phyloP scores from a whole-genome alignment of 2,113 vertebrate genomes.

The Grammomys surdaster region DNA sequence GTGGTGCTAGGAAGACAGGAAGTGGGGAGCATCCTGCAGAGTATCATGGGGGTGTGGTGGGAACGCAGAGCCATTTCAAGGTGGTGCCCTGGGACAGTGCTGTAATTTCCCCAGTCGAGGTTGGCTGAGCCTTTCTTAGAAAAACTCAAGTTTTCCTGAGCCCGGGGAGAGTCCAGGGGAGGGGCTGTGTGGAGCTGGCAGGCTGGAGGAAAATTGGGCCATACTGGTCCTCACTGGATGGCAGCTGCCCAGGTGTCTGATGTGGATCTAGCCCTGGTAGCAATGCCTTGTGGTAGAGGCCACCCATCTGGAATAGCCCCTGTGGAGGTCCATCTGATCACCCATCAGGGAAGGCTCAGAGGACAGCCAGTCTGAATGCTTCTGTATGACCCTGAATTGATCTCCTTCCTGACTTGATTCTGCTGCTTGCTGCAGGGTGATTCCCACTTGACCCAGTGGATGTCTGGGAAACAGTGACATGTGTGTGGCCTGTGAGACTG shows the following conservation, averaged over 20 bases:
- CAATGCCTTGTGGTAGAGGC: not conserved
- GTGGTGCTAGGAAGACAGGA: constrained; percentile 62
- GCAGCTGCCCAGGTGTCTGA: not conserved
- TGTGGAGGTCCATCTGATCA: not conserved
- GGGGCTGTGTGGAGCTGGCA: not conserved
- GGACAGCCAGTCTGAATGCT: not conserved
- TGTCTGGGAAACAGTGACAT: not conserved
- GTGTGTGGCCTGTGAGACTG: not conserved
- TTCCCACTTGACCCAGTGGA: not conserved
- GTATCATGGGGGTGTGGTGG: not conserved
- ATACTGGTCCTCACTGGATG: not conserved
- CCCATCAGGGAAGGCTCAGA: not conserved
- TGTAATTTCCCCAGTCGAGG: constrained; percentile 65
- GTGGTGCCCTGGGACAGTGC: not conserved
- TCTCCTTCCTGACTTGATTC: not conserved
- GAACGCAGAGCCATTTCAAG: constrained; percentile 42
- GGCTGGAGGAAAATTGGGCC: not conserved
- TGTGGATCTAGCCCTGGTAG: not conserved
- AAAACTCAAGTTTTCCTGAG: not conserved
- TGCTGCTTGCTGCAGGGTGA: not conserved
- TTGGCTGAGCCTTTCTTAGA: constrained; percentile 57
- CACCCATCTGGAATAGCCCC: not conserved
- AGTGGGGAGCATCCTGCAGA: constrained; percentile 45
- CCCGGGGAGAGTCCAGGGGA: not conserved
- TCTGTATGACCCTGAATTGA: not conserved